These are phyloP conservation scores for Ptycholaimellus sp. DNA, from an alignment of 2,888 invertebrate species.

Conservation along the genomic window DNA sequence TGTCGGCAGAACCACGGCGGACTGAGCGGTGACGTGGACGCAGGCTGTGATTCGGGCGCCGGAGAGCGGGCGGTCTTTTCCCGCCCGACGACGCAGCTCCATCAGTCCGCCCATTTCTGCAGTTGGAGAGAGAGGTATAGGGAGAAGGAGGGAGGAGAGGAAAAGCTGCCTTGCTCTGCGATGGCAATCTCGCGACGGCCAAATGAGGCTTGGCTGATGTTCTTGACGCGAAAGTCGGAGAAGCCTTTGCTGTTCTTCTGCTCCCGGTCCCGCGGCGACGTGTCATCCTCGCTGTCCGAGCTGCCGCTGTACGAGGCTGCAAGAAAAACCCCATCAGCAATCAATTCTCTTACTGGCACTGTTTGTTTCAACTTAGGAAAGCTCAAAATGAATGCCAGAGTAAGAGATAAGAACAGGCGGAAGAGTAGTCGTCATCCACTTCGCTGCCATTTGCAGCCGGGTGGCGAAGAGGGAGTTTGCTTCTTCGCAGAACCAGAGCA, in stretches of 20 bases:
- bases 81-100: conserved; percentile 66
- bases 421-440: no score
- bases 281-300: conserved; percentile 68
- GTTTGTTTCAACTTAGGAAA: no score
- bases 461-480: no score
- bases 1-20: no score
- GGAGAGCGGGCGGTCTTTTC: conserved; percentile 73
- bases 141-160: background rate
- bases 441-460: no score
- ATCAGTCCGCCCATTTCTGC: conserved; percentile 91
- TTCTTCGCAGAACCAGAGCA: no score
- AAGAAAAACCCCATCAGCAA: no score
- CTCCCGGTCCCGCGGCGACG: conserved; percentile 51
- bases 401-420: no score
- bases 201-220: conserved; percentile 70
- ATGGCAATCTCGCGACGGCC: conserved; percentile 89
- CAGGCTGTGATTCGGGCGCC: conserved; percentile 90
- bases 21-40: conserved; percentile 93
- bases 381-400: no score
- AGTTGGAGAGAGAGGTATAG: conserved; percentile 2
- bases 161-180: conserved; percentile 54
- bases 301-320: conserved; percentile 47
- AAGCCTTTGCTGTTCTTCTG: conserved; percentile 56
- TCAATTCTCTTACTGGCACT: no score
- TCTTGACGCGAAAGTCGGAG: conserved; percentile 74